A percentile compares a stretch with the other conserved stretches of the same genome.
These are phyloP conservation scores for Lordiphosa collinella DNA, from an alignment of 1,140 invertebrate genomes.

Conservation along the genomic window DNA sequence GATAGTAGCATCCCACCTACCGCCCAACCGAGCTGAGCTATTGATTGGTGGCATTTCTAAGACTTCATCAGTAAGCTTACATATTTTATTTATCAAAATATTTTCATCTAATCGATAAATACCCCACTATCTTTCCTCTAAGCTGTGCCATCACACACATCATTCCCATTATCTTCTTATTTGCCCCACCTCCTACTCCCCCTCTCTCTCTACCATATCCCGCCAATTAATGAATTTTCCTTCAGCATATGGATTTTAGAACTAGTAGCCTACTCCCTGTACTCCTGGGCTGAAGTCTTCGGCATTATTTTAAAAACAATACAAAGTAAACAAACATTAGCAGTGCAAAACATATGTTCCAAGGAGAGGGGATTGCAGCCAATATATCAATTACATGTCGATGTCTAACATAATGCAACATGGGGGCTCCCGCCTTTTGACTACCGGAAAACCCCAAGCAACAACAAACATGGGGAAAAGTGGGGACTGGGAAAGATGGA, in stretches of 20 bases:
- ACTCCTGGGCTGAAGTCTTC: slow-evolving; percentile 35
- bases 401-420: slow-evolving; percentile 57
- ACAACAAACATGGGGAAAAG: slow-evolving; percentile 24
- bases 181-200: slow-evolving; percentile 6
- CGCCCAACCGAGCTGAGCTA: too few species aligned
- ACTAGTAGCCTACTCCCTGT: slow-evolving; percentile 21
- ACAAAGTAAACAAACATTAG: slow-evolving; percentile 62
- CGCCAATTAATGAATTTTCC: slow-evolving; percentile 37
- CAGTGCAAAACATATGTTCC: slow-evolving; percentile 60
- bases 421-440: slow-evolving; percentile 14
- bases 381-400: slow-evolving; percentile 73
- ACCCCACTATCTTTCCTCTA: neutral
- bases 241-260: slow-evolving; percentile 19
- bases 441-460: slow-evolving; percentile 56
- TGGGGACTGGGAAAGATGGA: neutral
- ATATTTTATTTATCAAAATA: too few species aligned
- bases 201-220: slow-evolving; percentile 27
- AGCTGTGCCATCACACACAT: neutral
- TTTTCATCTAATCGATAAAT: neutral
- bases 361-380: slow-evolving; percentile 23
- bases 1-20: too few species aligned
- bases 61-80: too few species aligned
- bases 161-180: slow-evolving; percentile 1
- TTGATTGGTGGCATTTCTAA: too few species aligned
- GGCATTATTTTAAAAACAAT: slow-evolving; percentile 68